Evolutionary conservation across 35 echinoderm and acorn worm genomes (phyloP).

Genomic region (Stichopus chloronotus): DNA sequence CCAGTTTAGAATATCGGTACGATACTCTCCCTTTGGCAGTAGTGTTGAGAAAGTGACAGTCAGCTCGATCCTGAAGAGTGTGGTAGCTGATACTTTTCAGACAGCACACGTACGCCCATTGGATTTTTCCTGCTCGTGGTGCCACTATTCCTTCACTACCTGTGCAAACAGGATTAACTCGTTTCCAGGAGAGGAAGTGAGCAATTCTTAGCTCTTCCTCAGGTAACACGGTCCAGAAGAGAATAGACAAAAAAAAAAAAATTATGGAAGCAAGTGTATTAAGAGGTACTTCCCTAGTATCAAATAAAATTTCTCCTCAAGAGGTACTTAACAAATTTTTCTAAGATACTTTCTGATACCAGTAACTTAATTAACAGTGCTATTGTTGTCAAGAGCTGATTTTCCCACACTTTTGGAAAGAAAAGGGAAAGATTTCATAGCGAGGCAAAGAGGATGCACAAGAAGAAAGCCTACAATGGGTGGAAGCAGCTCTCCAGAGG

Average conservation of each 20-base stretch:
- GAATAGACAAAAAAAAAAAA: neutral
- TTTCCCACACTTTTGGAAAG: neutral
- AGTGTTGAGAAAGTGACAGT: no score
- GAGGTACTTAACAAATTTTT: neutral
- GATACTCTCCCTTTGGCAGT: no score
- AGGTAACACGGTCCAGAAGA: neutral
- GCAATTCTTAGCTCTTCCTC: neutral
- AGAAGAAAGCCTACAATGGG: neutral
- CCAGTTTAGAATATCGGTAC: no score
- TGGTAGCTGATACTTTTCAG: no score
- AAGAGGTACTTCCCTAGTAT: neutral
- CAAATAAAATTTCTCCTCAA: neutral
- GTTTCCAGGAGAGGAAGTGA: neutral
- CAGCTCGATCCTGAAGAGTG: no score
- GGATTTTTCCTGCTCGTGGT: neutral
- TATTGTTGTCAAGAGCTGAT: neutral
- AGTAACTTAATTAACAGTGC: neutral
- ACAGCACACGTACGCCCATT: no score
- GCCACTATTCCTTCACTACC: neutral
- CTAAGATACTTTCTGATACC: neutral
- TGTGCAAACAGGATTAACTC: neutral
- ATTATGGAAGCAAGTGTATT: neutral
- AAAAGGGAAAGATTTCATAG: neutral
- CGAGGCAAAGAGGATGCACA: neutral
- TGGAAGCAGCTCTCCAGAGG: no score